A percentile compares a stretch with the other conserved stretches of the same genome.
phyloP scores from a whole-genome alignment of 2,888 invertebrate species.

The Scaptomyza caliginosa region DNA sequence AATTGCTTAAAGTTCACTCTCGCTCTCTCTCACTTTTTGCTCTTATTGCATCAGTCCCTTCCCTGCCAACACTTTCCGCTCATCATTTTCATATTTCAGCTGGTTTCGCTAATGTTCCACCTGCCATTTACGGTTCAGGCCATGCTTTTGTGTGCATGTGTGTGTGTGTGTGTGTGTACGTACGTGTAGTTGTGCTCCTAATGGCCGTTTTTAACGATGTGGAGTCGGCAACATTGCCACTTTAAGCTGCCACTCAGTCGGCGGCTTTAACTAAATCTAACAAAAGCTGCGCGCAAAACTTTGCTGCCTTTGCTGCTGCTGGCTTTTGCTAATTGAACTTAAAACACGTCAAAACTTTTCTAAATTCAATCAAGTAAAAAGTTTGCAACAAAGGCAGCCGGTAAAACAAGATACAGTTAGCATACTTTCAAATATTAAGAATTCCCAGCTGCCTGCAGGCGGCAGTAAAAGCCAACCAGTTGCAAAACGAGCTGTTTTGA shows the following conservation, averaged over 20 bases:
- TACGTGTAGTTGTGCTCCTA: constrained; percentile 45
- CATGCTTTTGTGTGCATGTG: constrained; percentile 34
- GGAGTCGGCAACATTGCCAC: constrained; percentile 58
- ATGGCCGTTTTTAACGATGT: constrained; percentile 75
- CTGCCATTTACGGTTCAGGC: constrained; percentile 60
- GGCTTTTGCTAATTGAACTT: constrained; percentile 73
- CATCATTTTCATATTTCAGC: constrained; percentile 68
- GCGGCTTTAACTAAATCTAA: constrained; percentile 50
- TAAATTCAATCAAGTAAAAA: constrained; percentile 68
- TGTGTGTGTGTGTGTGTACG: constrained; percentile 8
- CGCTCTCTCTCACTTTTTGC: not conserved
- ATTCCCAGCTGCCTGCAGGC: too few relatives aligned
- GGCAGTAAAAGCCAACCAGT: too few relatives aligned
- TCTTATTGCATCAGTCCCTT: too few relatives aligned
- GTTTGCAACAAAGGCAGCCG: constrained; percentile 26
- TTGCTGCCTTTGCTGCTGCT: constrained; percentile 29
- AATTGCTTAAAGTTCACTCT: constrained; percentile 16
- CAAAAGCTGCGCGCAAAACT: constrained; percentile 45
- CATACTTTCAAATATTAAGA: too few relatives aligned
- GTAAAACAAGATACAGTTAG: too few relatives aligned
- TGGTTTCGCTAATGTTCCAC: constrained; percentile 70
- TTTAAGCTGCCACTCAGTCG: constrained; percentile 49
- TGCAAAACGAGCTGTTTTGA: constrained; percentile 22
- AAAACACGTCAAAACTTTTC: constrained; percentile 53
- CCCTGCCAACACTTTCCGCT: not conserved